These are phyloP conservation scores for Champsocephalus gunnari DNA, from an alignment of 2,797 vertebrate genomes.

Conservation along the genomic window DNA sequence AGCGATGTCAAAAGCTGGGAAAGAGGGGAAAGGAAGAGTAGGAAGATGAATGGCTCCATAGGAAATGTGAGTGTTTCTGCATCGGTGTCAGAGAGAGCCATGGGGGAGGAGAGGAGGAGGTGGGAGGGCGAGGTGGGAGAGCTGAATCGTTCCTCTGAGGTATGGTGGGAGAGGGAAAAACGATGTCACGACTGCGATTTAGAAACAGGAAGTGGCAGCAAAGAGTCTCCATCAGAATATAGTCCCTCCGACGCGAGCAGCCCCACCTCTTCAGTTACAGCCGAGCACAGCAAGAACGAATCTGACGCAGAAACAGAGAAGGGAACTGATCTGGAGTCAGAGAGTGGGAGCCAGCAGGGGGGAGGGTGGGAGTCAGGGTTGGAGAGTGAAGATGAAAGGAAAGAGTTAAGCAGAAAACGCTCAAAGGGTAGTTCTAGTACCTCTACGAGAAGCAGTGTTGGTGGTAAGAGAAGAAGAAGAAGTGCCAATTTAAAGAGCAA, in stretches of 20 bases:
- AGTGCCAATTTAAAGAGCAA: slow-evolving; percentile 26
- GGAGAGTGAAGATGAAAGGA: slow-evolving; percentile 32
- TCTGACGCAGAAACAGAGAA: slow-evolving; percentile 74
- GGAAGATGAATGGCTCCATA: slow-evolving; percentile 53
- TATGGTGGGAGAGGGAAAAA: slow-evolving; percentile 30
- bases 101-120: slow-evolving; percentile 70
- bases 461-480: neutral
- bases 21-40: slow-evolving; percentile 21
- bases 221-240: slow-evolving; percentile 47
- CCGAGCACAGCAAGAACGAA: slow-evolving; percentile 32
- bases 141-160: slow-evolving; percentile 24
- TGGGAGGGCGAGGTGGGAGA: slow-evolving; percentile 38
- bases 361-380: slow-evolving; percentile 49
- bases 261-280: slow-evolving; percentile 19
- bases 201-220: slow-evolving; percentile 56
- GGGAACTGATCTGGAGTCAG: slow-evolving; percentile 31
- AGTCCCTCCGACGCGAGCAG: slow-evolving; percentile 58
- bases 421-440: neutral
- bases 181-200: slow-evolving; percentile 46
- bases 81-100: slow-evolving; percentile 45
- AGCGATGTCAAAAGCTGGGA: slow-evolving; percentile 45
- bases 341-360: slow-evolving; percentile 44
- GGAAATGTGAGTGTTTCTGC: slow-evolving; percentile 76
- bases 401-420: slow-evolving; percentile 7
- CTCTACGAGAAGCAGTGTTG: slow-evolving; percentile 1